Evolutionary conservation across 2,888 invertebrate genomes (phyloP).

Genomic region (Salticus scenicus): DNA sequence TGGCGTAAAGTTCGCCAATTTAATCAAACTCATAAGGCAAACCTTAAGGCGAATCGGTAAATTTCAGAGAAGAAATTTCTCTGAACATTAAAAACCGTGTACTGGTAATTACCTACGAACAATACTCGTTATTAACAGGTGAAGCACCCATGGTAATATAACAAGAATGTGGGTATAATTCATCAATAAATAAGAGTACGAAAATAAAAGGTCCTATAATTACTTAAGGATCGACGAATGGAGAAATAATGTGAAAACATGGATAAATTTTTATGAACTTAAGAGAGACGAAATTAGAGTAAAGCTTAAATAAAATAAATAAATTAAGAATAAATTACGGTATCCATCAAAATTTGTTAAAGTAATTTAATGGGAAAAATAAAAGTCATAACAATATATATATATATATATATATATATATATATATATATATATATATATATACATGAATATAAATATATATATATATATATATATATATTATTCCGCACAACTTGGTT

Average conservation of each 20-base stretch:
- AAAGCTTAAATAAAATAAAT: no score
- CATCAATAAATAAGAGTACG: conserved; percentile 26
- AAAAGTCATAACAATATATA: no score
- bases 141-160: not conserved
- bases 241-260: conserved; percentile 31
- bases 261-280: conserved; percentile 8
- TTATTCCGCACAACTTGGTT: no score
- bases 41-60: conserved; percentile 37
- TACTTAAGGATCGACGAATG: conserved; percentile 46
- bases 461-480: no score
- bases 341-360: no score
- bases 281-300: not conserved
- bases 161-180: conserved; percentile 1
- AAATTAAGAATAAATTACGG: no score
- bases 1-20: conserved; percentile 15
- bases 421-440: no score
- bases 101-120: conserved; percentile 63
- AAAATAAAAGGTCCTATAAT: conserved; percentile 49
- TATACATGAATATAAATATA: no score
- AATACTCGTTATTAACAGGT: conserved; percentile 69
- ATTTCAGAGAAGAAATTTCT: conserved; percentile 44
- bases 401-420: no score
- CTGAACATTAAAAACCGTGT: conserved; percentile 43
- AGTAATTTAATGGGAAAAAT: no score
- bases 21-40: conserved; percentile 37